A percentile compares a stretch with the other conserved stretches of the same genome.
Evolutionary conservation across 2,888 invertebrate genomes (phyloP).

Genomic region (Acanthococcus lagerstroemiae): DNA sequence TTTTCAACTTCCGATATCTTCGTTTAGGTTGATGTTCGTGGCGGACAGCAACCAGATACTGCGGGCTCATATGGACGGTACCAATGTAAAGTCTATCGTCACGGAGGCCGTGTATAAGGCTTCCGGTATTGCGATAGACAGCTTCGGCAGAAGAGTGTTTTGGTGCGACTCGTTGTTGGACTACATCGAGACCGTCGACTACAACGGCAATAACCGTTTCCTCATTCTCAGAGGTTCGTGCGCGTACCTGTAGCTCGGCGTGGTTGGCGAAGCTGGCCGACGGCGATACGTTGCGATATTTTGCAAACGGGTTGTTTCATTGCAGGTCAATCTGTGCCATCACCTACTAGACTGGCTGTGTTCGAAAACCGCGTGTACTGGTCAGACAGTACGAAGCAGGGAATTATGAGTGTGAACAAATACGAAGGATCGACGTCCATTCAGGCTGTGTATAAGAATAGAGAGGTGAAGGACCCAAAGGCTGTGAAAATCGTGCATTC

Average conservation of each 20-base stretch:
- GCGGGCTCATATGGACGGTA: conserved; percentile 90
- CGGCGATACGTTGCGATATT: not conserved
- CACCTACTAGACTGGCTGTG: conserved; percentile 68
- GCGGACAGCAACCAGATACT: conserved; percentile 75
- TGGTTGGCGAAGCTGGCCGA: not conserved
- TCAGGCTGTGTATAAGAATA: conserved; percentile 66
- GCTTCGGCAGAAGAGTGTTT: conserved; percentile 78
- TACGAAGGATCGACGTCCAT: conserved; percentile 69
- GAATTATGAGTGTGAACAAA: conserved; percentile 77
- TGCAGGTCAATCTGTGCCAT: conserved; percentile 65
- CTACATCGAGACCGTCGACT: conserved; percentile 92
- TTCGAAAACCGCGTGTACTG: conserved; percentile 82
- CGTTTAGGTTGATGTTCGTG: conserved; percentile 60
- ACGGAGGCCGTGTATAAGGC: conserved; percentile 90
- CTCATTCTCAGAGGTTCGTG: conserved; percentile 58
- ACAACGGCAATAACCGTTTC: conserved; percentile 72
- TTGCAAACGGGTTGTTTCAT: conserved; percentile 7
- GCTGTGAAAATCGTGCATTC: conserved; percentile 73
- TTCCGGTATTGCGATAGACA: conserved; percentile 81
- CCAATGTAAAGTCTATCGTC: conserved; percentile 68
- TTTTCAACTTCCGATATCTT: not conserved
- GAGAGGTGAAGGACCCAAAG: conserved; percentile 70
- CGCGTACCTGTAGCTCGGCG: too few species aligned
- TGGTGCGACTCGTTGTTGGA: conserved; percentile 95
- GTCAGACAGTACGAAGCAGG: conserved; percentile 85